Evolutionary conservation across 2,888 invertebrate genomes (phyloP), one percentile per base, ranked within the genome.

Genomic region (Synergus umbraculus): DNA sequence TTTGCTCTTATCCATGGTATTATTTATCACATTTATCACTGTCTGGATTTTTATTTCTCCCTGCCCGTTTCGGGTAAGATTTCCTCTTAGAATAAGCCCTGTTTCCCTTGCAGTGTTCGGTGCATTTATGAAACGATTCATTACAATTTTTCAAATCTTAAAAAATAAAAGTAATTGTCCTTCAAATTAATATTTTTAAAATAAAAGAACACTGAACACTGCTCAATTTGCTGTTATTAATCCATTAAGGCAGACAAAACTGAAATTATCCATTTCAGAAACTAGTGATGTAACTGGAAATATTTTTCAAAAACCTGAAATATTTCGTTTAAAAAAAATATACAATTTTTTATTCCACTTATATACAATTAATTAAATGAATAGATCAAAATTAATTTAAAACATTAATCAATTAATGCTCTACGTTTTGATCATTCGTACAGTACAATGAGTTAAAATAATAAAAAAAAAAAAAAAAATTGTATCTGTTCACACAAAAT

Each of bases 221-320:
- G 54, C 43, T 65, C 43, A 41, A 44, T 13, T 46, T n/a, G 37
- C 54, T 54, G 0, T 37, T 49, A 2, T 10, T 29, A 73, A 73
- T 49, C 9, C 73, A 73, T 54, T 54, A 54, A 54, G 54, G 73
- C 73, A 54, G 73, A 73, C 73, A 73, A 73, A 73, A 73, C 37
- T 37, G 73, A 73, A 73, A 73, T 73, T 37, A 37, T 54, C 37
- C 9, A 49, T 37, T 73, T 73, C 37, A 73, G 73, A 54, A 73
- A 73, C 37, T 54, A n/a, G 73, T 54, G 54, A 73, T 73, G 73
- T 73, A 73, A 37, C 1, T 54, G 73, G 73, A 73, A 73, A 54
- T 54, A 54, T 49, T 73, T 49, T 54, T 37, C 8, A 29, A 73
- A 54, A 37, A 73, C 29, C 49, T 69, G 49, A 69, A 69, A 49